Conservation (phyloP, 2,113 vertebrate species). For the Cichladusa arquata region DNA sequence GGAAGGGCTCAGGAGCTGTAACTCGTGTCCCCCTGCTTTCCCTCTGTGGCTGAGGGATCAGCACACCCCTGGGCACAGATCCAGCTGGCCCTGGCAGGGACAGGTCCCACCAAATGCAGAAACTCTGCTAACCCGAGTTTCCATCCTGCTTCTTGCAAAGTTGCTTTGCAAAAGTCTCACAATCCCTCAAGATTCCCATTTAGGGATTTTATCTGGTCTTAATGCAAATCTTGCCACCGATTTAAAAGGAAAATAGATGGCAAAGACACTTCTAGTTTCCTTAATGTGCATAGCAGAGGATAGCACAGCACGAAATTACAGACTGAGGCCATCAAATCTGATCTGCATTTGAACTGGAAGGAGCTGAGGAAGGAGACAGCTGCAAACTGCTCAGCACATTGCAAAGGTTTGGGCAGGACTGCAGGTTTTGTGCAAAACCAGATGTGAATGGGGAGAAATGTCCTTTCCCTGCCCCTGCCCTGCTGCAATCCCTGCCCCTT, state of each 20-base stretch:
- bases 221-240: not conserved
- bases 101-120: not conserved
- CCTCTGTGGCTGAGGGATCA: not conserved
- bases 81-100: not conserved
- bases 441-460: not conserved
- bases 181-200: not conserved
- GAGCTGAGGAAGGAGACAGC: conserved; percentile 53
- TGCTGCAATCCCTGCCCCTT: not conserved
- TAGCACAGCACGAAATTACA: conserved; percentile 38
- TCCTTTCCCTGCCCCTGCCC: not conserved
- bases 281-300: not conserved
- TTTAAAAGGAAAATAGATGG: conserved; percentile 20
- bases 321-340: conserved; percentile 39
- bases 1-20: not conserved
- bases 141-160: not conserved
- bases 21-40: not conserved
- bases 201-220: not conserved
- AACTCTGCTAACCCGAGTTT: not conserved
- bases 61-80: not conserved
- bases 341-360: conserved; percentile 57
- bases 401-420: conserved; percentile 22
- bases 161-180: not conserved
- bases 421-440: not conserved
- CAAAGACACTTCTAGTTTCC: conserved; percentile 16
- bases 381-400: not conserved